Evolutionary conservation across 2,888 invertebrate genomes (phyloP), one percentile per base, ranked within the genome.

Genomic region (Oligia latruncula): DNA sequence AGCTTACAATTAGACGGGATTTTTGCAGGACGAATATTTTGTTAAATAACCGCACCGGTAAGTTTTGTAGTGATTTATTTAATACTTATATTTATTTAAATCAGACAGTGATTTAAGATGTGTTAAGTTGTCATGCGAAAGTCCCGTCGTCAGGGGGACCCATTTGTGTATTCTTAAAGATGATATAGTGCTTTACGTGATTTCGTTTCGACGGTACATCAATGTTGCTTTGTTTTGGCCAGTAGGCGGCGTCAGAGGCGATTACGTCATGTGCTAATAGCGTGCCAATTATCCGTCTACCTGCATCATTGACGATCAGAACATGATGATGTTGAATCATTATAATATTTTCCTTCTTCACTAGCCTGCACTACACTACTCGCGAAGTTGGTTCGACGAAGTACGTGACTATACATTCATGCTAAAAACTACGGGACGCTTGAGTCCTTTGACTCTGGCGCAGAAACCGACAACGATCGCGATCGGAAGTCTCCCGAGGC

Each of bases 11-110:
- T 40, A 3, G n/a, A 74, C 75, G 77, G 80, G 81, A 79, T 83
- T 87, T 83, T 86, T 85, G 80, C 74, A 79, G 74, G 89, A 85
- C 70, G 73, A 80, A 68, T 74, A n/a, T 81, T 72, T 72, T 66
- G 23, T 66, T 74, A 15, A 49, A 58, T 15, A 29, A 43, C 1
- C 75, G 68, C 13, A 62, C n/a, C 43, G n/a, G 15, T 60, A 13
- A 40, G 13, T 72, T 58, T 67, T 35, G 17, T 23, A 58, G 23
- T 23, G 23, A 55, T 55, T 58, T 11, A 23, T 55, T 55, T 6
- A 20, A 55, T 55, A 29, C 29, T 29, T 29, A 8, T 20, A 58
- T 58, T 58, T 23, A 58, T 58, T 23, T 58, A 58, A 58, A 58
- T 23, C 23, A 58, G 20, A 6, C 23, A 23, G 29, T 80, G 11